Conservation (phyloP, 2,888 invertebrate species). For the Theodoxus fluviatilis region DNA sequence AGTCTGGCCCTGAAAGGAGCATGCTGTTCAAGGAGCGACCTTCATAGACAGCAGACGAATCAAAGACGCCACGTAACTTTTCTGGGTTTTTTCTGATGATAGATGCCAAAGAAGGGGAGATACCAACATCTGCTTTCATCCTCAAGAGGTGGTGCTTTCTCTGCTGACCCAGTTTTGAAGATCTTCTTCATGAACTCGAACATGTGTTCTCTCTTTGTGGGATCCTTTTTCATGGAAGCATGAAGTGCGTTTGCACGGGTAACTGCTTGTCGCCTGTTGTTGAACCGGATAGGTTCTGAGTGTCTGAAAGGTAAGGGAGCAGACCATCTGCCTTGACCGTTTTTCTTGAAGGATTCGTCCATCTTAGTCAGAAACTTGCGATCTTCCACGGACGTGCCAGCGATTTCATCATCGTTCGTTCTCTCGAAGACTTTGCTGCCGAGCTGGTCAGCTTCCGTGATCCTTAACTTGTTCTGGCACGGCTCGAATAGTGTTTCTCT, state of each 20-base stretch:
- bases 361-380: no score
- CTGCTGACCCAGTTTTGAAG: constrained; percentile 30
- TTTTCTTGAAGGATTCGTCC: no score
- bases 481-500: no score
- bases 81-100: constrained; percentile 34
- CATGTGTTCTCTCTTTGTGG: constrained; percentile 22
- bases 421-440: no score
- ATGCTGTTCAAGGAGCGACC: constrained; percentile 29
- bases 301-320: constrained; percentile 30
- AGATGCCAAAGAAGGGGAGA: constrained; percentile 33
- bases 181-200: constrained; percentile 29
- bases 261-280: constrained; percentile 29
- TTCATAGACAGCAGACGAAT: constrained; percentile 31
- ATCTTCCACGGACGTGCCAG: no score
- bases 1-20: constrained; percentile 32
- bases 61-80: constrained; percentile 31
- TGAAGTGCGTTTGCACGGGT: constrained; percentile 26
- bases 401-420: no score
- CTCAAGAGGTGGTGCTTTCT: constrained; percentile 29
- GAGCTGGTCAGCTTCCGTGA: no score
- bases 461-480: no score
- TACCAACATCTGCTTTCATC: constrained; percentile 30
- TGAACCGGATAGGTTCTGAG: constrained; percentile 20
- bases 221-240: constrained; percentile 18
- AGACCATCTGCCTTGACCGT: no score